Percentiles rank a stretch among this genome's conserved stretches.
Evolutionary conservation across 1,140 invertebrate species (phyloP).

Genomic region (Teleopsis dalmanni): DNA sequence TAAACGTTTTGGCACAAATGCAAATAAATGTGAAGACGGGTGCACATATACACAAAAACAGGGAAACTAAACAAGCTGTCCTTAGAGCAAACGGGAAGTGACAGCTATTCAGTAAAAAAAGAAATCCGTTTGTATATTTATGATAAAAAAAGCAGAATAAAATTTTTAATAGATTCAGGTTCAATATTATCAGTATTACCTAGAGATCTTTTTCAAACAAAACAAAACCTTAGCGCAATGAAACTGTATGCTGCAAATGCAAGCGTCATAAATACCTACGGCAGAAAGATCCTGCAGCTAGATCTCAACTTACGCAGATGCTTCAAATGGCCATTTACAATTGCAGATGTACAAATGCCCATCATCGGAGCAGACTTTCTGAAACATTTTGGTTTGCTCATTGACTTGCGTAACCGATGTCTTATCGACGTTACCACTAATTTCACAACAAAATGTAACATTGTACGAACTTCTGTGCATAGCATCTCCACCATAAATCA

Average conservation of each 20-base stretch:
- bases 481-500: too few species aligned
- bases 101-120: neutral
- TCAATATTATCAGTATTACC: conserved; percentile 3
- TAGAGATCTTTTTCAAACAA: neutral
- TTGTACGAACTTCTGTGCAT: too few species aligned
- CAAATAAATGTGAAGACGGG: too few species aligned
- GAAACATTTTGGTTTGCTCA: neutral
- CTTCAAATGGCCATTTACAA: conserved; percentile 1
- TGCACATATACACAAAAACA: neutral
- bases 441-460: too few species aligned
- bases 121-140: too few species aligned
- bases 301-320: neutral
- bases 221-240: neutral
- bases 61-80: conserved; percentile 2
- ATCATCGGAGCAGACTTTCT: conserved; percentile 4
- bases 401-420: neutral
- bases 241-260: neutral
- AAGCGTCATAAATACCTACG: neutral
- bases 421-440: neutral
- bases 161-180: conserved; percentile 1
- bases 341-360: neutral
- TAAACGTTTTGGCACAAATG: too few species aligned
- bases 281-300: neutral
- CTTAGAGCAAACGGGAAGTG: neutral
- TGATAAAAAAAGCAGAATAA: too few species aligned